phyloP scores from a whole-genome alignment of 2,797 vertebrate species.

The Epinephelus coioides region DNA sequence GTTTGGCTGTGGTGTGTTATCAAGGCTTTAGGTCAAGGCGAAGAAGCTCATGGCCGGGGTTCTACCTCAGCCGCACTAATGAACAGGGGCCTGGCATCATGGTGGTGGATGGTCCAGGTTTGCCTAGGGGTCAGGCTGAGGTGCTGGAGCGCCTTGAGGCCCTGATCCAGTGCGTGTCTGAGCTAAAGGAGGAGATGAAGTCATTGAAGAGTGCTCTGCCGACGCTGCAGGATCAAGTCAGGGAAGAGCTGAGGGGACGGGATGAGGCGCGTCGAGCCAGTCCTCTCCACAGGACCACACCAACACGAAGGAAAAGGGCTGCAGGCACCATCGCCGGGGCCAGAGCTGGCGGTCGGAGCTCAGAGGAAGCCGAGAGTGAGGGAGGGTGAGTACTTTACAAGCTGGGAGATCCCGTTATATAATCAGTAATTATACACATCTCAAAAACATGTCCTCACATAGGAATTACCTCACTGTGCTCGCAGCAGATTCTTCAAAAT shows the following conservation, averaged over 20 bases:
- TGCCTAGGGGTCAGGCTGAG: conserved; percentile 88
- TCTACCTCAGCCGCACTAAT: conserved; percentile 45
- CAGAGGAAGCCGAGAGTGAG: conserved; percentile 89
- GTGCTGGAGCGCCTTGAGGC: conserved; percentile 92
- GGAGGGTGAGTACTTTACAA: conserved; percentile 83
- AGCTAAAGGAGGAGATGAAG: conserved; percentile 93
- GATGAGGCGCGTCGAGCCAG: conserved; percentile 76
- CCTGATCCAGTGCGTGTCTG: conserved; percentile 90
- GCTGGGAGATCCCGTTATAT: background rate
- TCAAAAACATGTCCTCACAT: background rate
- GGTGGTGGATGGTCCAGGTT: conserved; percentile 66
- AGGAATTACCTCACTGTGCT: background rate
- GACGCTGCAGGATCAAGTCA: conserved; percentile 90
- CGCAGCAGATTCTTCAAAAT: background rate
- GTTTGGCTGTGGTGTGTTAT: conserved; percentile 88
- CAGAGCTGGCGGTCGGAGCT: conserved; percentile 78
- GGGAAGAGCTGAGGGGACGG: conserved; percentile 85
- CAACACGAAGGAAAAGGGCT: conserved; percentile 86
- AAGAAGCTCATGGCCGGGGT: conserved; percentile 43
- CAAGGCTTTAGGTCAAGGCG: conserved; percentile 64
- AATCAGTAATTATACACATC: background rate
- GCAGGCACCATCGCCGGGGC: conserved; percentile 32
- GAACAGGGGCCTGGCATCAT: conserved; percentile 46
- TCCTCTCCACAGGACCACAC: conserved; percentile 85
- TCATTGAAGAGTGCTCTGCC: conserved; percentile 91